These are phyloP conservation scores for Sebastes umbrosus DNA, from an alignment of 2,797 vertebrate genomes.

Conservation along the genomic window DNA sequence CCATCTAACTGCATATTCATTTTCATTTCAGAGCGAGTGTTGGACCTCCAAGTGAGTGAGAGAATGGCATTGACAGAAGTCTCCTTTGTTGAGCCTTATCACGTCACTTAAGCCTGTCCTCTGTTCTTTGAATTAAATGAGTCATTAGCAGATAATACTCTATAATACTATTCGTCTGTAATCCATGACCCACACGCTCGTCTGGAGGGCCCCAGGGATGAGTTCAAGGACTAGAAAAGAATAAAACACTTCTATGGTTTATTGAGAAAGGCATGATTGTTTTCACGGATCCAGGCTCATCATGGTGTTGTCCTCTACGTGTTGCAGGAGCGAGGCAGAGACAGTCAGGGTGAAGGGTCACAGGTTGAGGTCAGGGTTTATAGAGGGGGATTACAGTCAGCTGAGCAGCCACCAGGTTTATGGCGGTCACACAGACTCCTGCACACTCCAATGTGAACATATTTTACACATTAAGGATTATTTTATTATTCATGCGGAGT, in stretches of 20 bases:
- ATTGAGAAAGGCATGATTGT: neutral
- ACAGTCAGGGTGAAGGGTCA: slow-evolving; percentile 11
- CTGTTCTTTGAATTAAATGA: slow-evolving; percentile 58
- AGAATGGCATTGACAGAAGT: neutral
- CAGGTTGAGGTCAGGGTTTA: slow-evolving; percentile 3
- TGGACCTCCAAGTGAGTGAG: slow-evolving; percentile 1
- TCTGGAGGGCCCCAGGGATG: neutral
- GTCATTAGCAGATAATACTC: slow-evolving; percentile 66
- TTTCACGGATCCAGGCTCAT: neutral
- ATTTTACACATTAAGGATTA: neutral
- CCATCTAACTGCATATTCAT: neutral
- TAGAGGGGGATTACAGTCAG: neutral
- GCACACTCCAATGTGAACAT: neutral
- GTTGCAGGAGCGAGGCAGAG: neutral
- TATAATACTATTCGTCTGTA: slow-evolving; percentile 50
- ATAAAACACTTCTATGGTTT: neutral
- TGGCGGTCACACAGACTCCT: neutral
- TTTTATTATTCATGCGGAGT: neutral
- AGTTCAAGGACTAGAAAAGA: slow-evolving; percentile 7
- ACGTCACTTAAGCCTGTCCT: slow-evolving; percentile 25
- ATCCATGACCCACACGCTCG: slow-evolving; percentile 44
- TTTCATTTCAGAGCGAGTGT: neutral
- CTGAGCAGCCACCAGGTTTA: neutral
- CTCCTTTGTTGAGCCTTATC: slow-evolving; percentile 38
- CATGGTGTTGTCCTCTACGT: neutral